phyloP scores from a whole-genome alignment of 1,140 invertebrate genomes.

The Drosophila neocordata region DNA sequence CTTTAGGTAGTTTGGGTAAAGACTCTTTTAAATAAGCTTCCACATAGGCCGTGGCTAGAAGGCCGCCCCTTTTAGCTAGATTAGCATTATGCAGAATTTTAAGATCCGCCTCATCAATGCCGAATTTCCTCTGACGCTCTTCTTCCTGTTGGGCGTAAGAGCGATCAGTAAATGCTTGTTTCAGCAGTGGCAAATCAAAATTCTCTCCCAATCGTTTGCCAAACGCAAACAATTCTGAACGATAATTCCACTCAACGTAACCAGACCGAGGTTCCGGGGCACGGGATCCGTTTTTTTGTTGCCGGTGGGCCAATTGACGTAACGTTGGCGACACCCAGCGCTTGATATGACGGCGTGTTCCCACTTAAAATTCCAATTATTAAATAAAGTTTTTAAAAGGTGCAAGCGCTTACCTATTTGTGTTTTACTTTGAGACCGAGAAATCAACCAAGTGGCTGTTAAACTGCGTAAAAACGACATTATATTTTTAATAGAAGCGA shows the following conservation, averaged over 20 bases:
- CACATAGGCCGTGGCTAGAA: slow-evolving; percentile 85
- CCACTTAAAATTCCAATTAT: slow-evolving; percentile 32
- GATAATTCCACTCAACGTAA: slow-evolving; percentile 93
- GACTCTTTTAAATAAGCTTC: slow-evolving; percentile 83
- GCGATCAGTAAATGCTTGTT: slow-evolving; percentile 90
- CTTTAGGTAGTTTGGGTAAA: slow-evolving; percentile 89
- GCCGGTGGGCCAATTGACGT: slow-evolving; percentile 69
- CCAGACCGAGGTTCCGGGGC: slow-evolving; percentile 84
- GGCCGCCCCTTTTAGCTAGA: slow-evolving; percentile 87
- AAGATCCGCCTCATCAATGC: slow-evolving; percentile 85
- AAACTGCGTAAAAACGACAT: slow-evolving; percentile 59
- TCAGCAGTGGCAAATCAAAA: slow-evolving; percentile 88
- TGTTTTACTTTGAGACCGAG: slow-evolving; percentile 17
- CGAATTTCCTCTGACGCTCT: slow-evolving; percentile 87
- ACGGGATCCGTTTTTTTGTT: slow-evolving; percentile 66
- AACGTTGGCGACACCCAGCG: slow-evolving; percentile 85
- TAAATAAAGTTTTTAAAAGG: slow-evolving; percentile 17
- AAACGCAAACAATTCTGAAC: slow-evolving; percentile 94
- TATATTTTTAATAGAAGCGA: slow-evolving; percentile 31
- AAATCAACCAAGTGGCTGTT: slow-evolving; percentile 11
- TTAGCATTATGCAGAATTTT: slow-evolving; percentile 87
- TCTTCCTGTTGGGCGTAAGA: slow-evolving; percentile 91
- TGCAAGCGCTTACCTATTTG: slow-evolving; percentile 31
- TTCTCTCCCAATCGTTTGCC: slow-evolving; percentile 92
- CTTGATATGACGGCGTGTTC: slow-evolving; percentile 82